These are phyloP conservation scores for Myotis lucifugus DNA, from an alignment of 2,113 vertebrate genomes.

Conservation along the genomic window DNA sequence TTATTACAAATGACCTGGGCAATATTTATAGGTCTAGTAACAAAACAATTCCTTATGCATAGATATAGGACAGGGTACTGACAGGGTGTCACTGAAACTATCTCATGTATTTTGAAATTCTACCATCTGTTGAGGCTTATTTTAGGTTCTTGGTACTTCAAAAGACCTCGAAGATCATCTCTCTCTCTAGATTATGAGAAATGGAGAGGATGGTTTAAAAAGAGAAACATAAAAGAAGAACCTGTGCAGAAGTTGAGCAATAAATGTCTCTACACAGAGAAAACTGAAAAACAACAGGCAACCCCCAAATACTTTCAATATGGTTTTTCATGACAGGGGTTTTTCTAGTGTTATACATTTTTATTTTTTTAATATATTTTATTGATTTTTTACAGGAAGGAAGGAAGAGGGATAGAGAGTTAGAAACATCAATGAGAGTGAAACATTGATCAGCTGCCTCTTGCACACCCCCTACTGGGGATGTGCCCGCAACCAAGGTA, in stretches of 20 bases:
- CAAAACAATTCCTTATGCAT: background rate
- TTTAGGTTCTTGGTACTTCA: background rate
- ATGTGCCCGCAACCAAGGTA: too few relatives aligned
- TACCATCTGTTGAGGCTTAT: background rate
- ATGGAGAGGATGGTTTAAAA: slow-evolving; percentile 13
- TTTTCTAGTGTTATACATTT: background rate
- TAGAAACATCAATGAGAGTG: background rate
- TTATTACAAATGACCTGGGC: slow-evolving; percentile 14
- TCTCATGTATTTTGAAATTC: slow-evolving; percentile 33
- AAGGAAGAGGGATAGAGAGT: background rate
- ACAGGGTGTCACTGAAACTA: background rate
- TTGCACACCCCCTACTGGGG: too few relatives aligned
- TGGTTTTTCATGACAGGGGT: background rate
- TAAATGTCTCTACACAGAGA: background rate
- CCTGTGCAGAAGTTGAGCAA: background rate
- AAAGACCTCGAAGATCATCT: background rate
- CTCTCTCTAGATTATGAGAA: background rate
- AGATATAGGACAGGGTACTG: background rate
- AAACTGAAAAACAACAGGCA: background rate
- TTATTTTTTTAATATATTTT: background rate
- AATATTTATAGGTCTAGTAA: background rate
- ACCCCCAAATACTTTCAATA: background rate
- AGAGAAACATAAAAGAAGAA: slow-evolving; percentile 21
- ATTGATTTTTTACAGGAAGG: too few relatives aligned
- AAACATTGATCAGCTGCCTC: background rate